phyloP scores from a whole-genome alignment of 2,113 vertebrate genomes.

The Peromyscus californicus region DNA sequence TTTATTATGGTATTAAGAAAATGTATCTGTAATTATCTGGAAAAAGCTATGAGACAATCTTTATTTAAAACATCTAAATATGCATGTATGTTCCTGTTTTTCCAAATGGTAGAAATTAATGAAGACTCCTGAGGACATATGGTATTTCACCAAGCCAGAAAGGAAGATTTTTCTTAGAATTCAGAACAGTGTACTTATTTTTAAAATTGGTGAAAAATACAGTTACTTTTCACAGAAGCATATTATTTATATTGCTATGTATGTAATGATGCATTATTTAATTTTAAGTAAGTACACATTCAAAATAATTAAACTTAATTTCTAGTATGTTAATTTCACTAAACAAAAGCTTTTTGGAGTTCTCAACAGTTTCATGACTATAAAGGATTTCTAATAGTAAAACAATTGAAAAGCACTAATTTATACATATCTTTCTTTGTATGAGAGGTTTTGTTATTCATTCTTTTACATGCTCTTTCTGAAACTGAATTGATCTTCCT shows the following conservation, averaged over 20 bases:
- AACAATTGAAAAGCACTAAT: neutral
- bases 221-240: neutral
- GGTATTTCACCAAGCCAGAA: neutral
- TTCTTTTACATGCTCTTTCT: neutral
- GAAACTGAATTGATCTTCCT: neutral
- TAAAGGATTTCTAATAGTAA: neutral
- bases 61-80: neutral
- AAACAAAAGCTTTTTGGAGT: neutral
- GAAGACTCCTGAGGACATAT: neutral
- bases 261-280: neutral
- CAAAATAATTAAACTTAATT: neutral
- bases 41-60: neutral
- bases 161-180: neutral
- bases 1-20: neutral
- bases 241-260: neutral
- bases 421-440: neutral
- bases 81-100: neutral
- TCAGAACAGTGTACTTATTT: neutral
- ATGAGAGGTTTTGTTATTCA: neutral
- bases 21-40: neutral
- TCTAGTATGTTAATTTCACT: neutral
- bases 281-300: constrained; percentile 8
- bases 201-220: neutral
- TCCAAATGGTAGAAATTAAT: constrained; percentile 24
- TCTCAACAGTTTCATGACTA: neutral